Evolutionary conservation across 2,797 vertebrate genomes (phyloP), one percentile per base, ranked within the genome.

Genomic region (Acanthurus lineatus): DNA sequence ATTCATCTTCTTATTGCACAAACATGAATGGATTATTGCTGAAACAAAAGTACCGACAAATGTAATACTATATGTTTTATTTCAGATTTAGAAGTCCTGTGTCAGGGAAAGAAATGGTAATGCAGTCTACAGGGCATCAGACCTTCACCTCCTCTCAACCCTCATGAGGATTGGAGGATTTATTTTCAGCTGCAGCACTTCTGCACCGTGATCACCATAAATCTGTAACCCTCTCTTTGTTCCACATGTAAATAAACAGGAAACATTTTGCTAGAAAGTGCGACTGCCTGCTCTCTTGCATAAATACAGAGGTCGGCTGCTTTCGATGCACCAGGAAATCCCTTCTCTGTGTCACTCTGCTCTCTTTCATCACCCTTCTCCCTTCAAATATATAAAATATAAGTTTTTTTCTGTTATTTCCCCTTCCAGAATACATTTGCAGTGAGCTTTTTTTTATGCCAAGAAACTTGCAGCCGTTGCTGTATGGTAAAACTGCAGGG

Each of bases 121-220:
- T 85, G 45, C 60, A 40, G 73, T 81, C 85, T 68, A 62, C 58
- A 44, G 71, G 75, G 80, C 67, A 72, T 87, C 73, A 70, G 64
- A 80, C 56, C 69, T 71, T 85, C 76, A 78, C 82, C 77, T 83
- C 62, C 56, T 77, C 75, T 87, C 74, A 72, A 63, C 67, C 58
- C 75, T 19, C 22, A 44, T 62, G 82, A 84, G 77, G 76, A 81
- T 60, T 77, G 47, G 16, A 35, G 71, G 87, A 83, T 87, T 91
- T 82, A 85, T 78, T 83, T 63, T 78, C 76, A 53, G 79, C 85
- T 58, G 66, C 28, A 54, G 62, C 82, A 69, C 78, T 77, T 84
- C 54, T 74, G 72, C 48, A 40, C 81, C 63, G 60, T 86, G 85
- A 90, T 88, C 83, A 85, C 78, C 78, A 86, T 82, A 77, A 82